Percentiles rank a stretch among this genome's conserved stretches.
These are phyloP conservation scores for Phaenicophaeus curvirostris DNA, from an alignment of 2,797 vertebrate species.

Conservation along the genomic window DNA sequence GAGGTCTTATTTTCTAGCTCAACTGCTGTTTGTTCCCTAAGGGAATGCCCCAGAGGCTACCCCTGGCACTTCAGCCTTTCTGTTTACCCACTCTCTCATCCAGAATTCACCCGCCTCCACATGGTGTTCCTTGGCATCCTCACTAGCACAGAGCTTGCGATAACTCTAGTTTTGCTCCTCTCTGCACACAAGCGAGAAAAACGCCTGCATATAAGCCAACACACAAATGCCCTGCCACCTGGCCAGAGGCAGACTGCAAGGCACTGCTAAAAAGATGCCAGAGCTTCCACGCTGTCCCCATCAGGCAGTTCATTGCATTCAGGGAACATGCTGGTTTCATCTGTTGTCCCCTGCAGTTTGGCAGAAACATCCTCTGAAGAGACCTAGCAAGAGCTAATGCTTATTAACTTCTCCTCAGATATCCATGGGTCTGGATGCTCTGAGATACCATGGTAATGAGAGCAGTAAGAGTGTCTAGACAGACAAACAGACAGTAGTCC, in stretches of 20 bases:
- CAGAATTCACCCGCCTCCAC: constrained; percentile 55
- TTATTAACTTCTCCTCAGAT: constrained; percentile 35
- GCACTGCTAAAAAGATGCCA: constrained; percentile 1
- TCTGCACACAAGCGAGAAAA: not conserved
- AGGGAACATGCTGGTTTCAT: not conserved
- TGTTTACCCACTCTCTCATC: constrained; percentile 47
- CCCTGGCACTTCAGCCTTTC: constrained; percentile 54
- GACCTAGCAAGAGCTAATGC: constrained; percentile 5
- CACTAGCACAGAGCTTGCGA: not conserved
- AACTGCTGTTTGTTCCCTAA: constrained; percentile 29
- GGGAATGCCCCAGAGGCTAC: constrained; percentile 46
- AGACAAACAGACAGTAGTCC: constrained; percentile 30
- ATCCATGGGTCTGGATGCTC: constrained; percentile 8
- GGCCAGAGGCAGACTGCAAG: constrained; percentile 40
- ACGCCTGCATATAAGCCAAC: not conserved
- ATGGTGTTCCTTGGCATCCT: constrained; percentile 58
- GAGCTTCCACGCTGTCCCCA: not conserved
- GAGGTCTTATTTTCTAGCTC: not conserved
- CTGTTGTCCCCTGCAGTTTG: constrained; percentile 46
- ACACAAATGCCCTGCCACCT: not conserved
- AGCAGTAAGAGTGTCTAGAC: constrained; percentile 27
- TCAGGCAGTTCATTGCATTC: not conserved
- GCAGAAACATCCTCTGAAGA: constrained; percentile 41
- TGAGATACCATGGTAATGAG: constrained; percentile 29
- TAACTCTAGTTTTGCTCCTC: constrained; percentile 1